Evolutionary conservation across 2,797 vertebrate species (phyloP).

Genomic region (Ctenosaura bakeri): DNA sequence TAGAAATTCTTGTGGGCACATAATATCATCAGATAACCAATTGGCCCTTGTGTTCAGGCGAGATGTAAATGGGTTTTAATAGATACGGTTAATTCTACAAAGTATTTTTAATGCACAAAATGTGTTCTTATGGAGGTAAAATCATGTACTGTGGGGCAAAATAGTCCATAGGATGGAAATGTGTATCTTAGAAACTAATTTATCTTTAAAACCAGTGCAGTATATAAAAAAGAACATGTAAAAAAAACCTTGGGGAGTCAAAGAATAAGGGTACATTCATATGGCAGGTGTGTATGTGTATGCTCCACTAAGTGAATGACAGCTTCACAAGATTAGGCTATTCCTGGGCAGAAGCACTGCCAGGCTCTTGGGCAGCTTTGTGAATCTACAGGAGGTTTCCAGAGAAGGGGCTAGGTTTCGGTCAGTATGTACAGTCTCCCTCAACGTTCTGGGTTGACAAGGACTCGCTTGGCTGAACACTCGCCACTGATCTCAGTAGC

Average conservation of each 20-base stretch:
- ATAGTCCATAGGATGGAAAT: background rate
- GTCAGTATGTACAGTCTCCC: background rate
- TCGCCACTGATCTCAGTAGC: background rate
- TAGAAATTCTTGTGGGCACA: background rate
- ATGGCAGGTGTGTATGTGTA: background rate
- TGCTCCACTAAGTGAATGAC: background rate
- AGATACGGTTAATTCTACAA: background rate
- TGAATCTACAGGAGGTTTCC: background rate
- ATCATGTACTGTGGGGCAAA: background rate
- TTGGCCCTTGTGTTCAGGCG: background rate
- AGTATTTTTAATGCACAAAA: slow-evolving; percentile 1
- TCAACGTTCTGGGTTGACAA: background rate
- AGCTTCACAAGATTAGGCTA: background rate
- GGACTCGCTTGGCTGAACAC: background rate
- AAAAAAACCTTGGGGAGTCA: background rate
- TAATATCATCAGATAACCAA: background rate
- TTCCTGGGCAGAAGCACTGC: background rate
- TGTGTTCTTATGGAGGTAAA: background rate
- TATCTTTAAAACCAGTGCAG: too few relatives aligned
- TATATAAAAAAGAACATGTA: background rate
- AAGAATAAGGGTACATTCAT: background rate
- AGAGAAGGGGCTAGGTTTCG: background rate
- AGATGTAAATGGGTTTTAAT: background rate
- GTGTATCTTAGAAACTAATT: background rate
- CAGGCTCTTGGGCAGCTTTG: background rate